These are phyloP conservation scores for Schizopygopsis malacanthus DNA, from an alignment of 2,797 vertebrate genomes.

Conservation along the genomic window DNA sequence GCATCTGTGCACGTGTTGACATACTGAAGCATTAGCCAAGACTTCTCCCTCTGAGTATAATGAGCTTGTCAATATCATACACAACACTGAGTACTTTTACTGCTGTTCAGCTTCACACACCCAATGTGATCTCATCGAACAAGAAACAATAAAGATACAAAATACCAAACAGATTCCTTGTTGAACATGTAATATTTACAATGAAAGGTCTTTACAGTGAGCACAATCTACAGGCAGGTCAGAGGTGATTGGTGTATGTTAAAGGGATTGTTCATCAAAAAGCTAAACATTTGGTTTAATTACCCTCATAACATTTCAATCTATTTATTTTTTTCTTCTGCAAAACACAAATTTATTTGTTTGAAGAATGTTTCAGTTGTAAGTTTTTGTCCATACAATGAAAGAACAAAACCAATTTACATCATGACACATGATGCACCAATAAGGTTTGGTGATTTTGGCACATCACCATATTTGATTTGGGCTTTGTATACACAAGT, in stretches of 20 bases:
- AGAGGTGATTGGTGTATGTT: not conserved
- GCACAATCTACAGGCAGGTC: slow-evolving; percentile 20
- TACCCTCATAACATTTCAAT: no score
- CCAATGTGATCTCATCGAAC: not conserved
- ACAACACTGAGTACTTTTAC: slow-evolving; percentile 13
- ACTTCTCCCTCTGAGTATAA: slow-evolving; percentile 35
- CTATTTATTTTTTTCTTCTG: not conserved
- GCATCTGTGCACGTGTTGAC: slow-evolving; percentile 47
- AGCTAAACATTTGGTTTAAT: not conserved
- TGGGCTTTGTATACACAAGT: not conserved
- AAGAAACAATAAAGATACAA: slow-evolving; percentile 16
- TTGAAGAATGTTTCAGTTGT: not conserved
- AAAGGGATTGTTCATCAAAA: not conserved
- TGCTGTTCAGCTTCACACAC: slow-evolving; percentile 26
- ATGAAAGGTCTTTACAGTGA: slow-evolving; percentile 24
- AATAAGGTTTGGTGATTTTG: not conserved
- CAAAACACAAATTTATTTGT: not conserved
- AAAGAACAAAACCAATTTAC: not conserved
- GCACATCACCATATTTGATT: not conserved
- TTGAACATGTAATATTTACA: slow-evolving; percentile 60
- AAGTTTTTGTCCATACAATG: not conserved
- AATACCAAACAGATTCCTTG: slow-evolving; percentile 15
- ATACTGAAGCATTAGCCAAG: slow-evolving; percentile 39
- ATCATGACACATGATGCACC: not conserved
- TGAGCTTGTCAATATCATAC: slow-evolving; percentile 44